A percentile compares a stretch with the other conserved stretches of the same genome.
These are phyloP conservation scores for Erythrolamprus reginae DNA, from an alignment of 2,113 vertebrate species.

Conservation along the genomic window DNA sequence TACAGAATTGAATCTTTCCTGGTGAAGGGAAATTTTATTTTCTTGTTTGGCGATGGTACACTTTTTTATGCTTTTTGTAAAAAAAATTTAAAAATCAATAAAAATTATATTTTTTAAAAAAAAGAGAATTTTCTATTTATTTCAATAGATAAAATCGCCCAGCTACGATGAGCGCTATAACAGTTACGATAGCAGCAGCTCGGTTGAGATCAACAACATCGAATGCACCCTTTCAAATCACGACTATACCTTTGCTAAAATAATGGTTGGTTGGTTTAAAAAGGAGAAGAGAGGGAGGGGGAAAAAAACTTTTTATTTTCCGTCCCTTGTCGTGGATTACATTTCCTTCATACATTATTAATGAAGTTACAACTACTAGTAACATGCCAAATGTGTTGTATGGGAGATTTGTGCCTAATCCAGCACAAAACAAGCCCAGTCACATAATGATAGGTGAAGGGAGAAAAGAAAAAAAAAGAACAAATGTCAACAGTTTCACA, in stretches of 20 bases:
- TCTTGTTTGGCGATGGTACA: too few relatives aligned
- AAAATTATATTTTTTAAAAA: too few relatives aligned
- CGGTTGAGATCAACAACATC: conserved; percentile 64
- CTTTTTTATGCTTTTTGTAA: too few relatives aligned
- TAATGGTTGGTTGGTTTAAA: conserved; percentile 66
- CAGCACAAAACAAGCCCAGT: conserved; percentile 99
- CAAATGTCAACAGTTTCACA: conserved; percentile 99
- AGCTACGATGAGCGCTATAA: background rate
- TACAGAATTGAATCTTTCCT: too few relatives aligned
- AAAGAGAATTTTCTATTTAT: background rate
- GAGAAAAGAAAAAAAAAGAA: conserved; percentile 85
- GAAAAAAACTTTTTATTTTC: conserved; percentile 71
- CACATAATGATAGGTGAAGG: conserved; percentile 89
- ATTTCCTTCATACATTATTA: conserved; percentile 99
- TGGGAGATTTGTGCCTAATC: conserved; percentile 99
- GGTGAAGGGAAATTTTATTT: too few relatives aligned
- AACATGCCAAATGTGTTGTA: conserved; percentile 98
- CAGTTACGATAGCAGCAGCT: conserved; percentile 5
- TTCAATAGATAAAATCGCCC: background rate
- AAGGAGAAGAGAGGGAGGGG: background rate
- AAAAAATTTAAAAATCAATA: too few relatives aligned
- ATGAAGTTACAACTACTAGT: conserved; percentile 99
- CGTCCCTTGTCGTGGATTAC: conserved; percentile 88
- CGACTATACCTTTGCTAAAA: conserved; percentile 65
- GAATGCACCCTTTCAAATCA: conserved; percentile 72